Base-by-base conservation (phyloP, 2,888 invertebrate species). In the Cremastobaeus sp. region DNA sequence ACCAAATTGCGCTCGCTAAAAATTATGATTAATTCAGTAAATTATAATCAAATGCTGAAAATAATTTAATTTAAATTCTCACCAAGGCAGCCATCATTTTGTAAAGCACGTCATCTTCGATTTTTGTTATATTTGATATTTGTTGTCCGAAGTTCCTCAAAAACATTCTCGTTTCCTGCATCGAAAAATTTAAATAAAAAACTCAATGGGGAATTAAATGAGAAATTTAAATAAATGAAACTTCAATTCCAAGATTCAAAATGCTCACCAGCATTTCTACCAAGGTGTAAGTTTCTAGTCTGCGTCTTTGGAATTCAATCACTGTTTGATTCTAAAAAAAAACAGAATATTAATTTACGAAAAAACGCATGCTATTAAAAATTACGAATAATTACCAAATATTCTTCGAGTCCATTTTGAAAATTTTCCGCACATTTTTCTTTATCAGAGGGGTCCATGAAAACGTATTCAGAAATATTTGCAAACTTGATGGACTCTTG, bases 1-100 rank as follows among this genome's bases (percentile, higher is more conserved):
- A 11, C 41, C 41, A 20, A 41, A 41, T 41, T 21, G 41, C 1
- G 41, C 41, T 41, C 41, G 18, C 41, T 41, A 14, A 18, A 41
- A 41, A 34, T 34, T 41, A n/a, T n/a, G n/a, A n/a, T n/a, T n/a
- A n/a, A n/a, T n/a, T n/a, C n/a, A n/a, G n/a, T n/a, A n/a, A n/a
- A n/a, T n/a, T n/a, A n/a, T n/a, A n/a, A n/a, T n/a, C n/a, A n/a
- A n/a, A n/a, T n/a, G n/a, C n/a, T n/a, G 20, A 11, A 39, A 39
- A 1, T 17, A 18, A 17, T 39, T 39, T 18, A 17, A n/a, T 17
- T 4, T 17, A 20, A 20, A 20, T 41, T 20, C 41, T 41, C 21
- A 41, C 41, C 41, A 41, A 41, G 2, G 21, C 41, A 20, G 41
- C 41, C 41, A 41, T 41, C 20, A 41, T 11, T 41, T 41, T 41